Percentiles rank a stretch among this genome's conserved stretches.
phyloP scores from a whole-genome alignment of 2,113 vertebrate species.

The Balaeniceps rex region DNA sequence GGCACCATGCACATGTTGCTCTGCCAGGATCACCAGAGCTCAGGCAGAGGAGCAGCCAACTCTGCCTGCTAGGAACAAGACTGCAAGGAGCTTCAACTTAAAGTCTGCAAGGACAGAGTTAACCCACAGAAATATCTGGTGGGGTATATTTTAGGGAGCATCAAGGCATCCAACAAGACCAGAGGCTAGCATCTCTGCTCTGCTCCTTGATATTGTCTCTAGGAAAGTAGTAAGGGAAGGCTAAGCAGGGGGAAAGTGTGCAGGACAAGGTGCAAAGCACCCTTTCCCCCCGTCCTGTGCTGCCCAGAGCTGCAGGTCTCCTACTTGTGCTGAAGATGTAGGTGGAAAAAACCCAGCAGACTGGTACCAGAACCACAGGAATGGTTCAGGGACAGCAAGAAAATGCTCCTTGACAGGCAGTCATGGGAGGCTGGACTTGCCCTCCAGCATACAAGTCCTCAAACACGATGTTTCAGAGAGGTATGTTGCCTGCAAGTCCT shows the following conservation, averaged over 20 bases:
- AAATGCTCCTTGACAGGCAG: neutral
- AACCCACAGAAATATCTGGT: neutral
- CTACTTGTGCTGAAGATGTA: neutral
- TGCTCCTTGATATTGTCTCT: neutral
- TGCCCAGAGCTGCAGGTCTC: neutral
- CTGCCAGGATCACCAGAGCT: neutral
- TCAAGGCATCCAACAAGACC: neutral
- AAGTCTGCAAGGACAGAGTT: neutral
- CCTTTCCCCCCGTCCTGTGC: neutral
- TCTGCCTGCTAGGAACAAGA: neutral
- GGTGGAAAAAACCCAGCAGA: neutral
- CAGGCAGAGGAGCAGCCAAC: neutral
- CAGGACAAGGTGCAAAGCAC: neutral
- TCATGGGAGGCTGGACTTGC: neutral
- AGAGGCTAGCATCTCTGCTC: neutral
- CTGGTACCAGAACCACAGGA: neutral
- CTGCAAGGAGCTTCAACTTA: neutral
- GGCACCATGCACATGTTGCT: neutral
- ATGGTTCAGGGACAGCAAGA: neutral
- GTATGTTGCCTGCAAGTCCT: rapidly evolving
- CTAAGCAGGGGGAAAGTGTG: neutral
- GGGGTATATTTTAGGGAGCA: neutral
- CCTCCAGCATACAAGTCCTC: neutral
- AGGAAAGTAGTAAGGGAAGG: neutral
- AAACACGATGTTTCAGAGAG: neutral